These are phyloP conservation scores for Holacanthus passer DNA, from an alignment of 2,113 vertebrate genomes.

Conservation along the genomic window DNA sequence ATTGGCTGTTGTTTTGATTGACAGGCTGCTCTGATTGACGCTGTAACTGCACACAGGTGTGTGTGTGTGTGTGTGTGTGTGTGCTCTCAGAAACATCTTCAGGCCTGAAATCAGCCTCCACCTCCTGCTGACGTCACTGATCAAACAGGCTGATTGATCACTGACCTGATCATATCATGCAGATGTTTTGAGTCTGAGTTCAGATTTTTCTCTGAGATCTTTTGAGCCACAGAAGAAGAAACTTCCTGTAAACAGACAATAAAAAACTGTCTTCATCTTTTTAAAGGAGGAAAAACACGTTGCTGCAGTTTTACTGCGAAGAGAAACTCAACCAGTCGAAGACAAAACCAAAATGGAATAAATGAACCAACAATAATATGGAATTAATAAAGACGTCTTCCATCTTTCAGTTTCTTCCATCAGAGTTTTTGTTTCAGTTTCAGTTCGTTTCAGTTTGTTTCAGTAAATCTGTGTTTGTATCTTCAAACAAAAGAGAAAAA, in stretches of 20 bases:
- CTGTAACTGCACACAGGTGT: neutral
- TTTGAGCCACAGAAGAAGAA: conserved; percentile 18
- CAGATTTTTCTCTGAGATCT: neutral
- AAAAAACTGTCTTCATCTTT: neutral
- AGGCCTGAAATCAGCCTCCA: conserved; percentile 22
- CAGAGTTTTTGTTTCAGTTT: too few species aligned
- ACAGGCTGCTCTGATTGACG: neutral
- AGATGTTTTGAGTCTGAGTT: too few species aligned
- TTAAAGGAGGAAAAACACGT: neutral
- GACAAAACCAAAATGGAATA: too few species aligned
- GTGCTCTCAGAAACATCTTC: neutral
- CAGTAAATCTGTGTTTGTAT: too few species aligned
- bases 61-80: neutral
- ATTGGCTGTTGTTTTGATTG: neutral
- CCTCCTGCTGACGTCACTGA: conserved; percentile 61
- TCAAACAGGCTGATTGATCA: conserved; percentile 29
- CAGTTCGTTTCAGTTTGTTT: too few species aligned
- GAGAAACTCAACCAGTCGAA: too few species aligned
- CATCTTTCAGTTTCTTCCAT: too few species aligned
- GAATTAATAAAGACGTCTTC: too few species aligned
- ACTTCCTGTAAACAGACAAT: conserved; percentile 6
- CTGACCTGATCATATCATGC: neutral
- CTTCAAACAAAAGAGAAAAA: too few species aligned
- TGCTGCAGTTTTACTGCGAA: too few species aligned
- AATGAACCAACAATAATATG: too few species aligned